Conservation (phyloP, 2,113 vertebrate genomes). For the Channa argus region DNA sequence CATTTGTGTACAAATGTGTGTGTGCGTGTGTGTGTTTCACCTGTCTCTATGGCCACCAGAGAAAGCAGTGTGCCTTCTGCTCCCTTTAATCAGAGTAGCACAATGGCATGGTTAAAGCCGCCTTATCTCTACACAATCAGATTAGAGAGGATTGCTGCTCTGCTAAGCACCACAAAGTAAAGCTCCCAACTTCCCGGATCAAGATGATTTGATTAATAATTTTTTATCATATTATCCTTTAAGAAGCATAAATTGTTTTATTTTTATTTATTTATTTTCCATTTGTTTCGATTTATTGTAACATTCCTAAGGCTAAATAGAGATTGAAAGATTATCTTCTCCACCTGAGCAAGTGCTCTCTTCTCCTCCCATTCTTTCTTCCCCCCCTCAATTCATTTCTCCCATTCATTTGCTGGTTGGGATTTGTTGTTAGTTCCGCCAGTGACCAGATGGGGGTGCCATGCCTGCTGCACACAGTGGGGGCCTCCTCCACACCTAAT, state of each 20-base stretch:
- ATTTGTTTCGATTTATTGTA: constrained; percentile 52
- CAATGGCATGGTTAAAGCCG: constrained; percentile 81
- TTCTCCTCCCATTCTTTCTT: constrained; percentile 24
- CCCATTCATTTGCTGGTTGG: constrained; percentile 5
- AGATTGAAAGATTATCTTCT: constrained; percentile 78
- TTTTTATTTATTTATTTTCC: constrained; percentile 81
- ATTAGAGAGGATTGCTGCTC: constrained; percentile 84
- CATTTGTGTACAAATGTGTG: constrained; percentile 19
- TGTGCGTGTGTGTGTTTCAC: constrained; percentile 44
- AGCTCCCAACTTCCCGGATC: constrained; percentile 68
- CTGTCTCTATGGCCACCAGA: constrained; percentile 58
- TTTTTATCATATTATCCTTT: constrained; percentile 85
- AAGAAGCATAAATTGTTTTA: constrained; percentile 85
- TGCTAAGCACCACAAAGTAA: constrained; percentile 79
- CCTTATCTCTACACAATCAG: constrained; percentile 86
- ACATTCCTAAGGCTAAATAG: constrained; percentile 66
- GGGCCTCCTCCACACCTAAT: constrained; percentile 79
- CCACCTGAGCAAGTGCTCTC: constrained; percentile 53
- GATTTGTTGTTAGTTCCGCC: constrained; percentile 62
- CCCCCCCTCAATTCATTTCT: constrained; percentile 17
- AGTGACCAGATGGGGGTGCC: constrained; percentile 84
- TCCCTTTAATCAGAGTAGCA: constrained; percentile 78
- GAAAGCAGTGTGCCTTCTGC: constrained; percentile 61
- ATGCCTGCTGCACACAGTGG: constrained; percentile 73
- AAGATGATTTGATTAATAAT: constrained; percentile 88